Evolutionary conservation across 2,888 invertebrate genomes (phyloP).

Genomic region (Liposcelis brunnea): DNA sequence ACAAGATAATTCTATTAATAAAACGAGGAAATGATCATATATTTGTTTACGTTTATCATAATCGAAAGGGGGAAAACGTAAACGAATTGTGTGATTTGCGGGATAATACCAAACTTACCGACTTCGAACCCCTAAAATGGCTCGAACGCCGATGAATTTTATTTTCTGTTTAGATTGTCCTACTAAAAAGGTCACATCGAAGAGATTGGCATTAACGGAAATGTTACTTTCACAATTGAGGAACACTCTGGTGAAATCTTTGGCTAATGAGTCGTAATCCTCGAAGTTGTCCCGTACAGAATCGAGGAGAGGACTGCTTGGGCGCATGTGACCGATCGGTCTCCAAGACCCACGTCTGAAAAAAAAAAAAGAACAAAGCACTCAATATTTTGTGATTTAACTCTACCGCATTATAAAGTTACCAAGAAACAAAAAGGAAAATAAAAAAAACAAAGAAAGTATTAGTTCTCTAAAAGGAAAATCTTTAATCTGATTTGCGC

Average conservation of each 20-base stretch:
- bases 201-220: slow-evolving; percentile 61
- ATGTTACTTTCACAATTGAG: slow-evolving; percentile 66
- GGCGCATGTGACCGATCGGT: slow-evolving; percentile 87
- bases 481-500: no score
- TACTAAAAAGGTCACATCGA: slow-evolving; percentile 80
- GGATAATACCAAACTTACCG: slow-evolving; percentile 37
- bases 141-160: slow-evolving; percentile 76
- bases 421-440: no score
- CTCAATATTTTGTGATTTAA: no score
- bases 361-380: slow-evolving; percentile 10
- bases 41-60: neutral
- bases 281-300: slow-evolving; percentile 88
- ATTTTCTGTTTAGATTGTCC: slow-evolving; percentile 85
- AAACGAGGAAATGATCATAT: neutral
- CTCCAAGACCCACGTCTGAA: slow-evolving; percentile 66
- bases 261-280: slow-evolving; percentile 83
- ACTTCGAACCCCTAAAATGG: slow-evolving; percentile 80
- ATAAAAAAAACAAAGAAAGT: no score
- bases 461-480: no score
- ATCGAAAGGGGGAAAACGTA: no score
- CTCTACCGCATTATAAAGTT: no score
- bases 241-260: slow-evolving; percentile 80
- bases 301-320: slow-evolving; percentile 79
- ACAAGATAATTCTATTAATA: neutral
- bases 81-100: no score